Conservation (phyloP, 2,888 invertebrate genomes). For the Steinernema hermaphroditum region DNA sequence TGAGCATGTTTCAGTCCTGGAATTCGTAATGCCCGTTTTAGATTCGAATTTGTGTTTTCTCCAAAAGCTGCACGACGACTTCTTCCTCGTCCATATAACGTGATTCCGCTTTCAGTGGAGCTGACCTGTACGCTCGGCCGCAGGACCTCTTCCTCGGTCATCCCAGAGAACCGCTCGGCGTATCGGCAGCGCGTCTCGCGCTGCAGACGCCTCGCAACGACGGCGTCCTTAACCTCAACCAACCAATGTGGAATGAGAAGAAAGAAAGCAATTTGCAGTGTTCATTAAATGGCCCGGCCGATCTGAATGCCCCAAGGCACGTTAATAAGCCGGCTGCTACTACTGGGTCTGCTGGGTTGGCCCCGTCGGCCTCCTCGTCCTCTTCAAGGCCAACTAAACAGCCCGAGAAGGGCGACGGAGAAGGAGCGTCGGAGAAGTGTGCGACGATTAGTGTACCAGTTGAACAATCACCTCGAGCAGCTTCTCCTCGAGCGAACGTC, state of each 20-base stretch:
- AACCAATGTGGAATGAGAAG: conserved; percentile 26
- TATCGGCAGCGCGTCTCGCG: background rate
- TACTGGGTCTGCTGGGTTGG: conserved; percentile 5
- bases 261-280: conserved; percentile 28
- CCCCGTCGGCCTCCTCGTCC: background rate
- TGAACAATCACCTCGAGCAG: conserved; percentile 7
- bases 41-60: background rate
- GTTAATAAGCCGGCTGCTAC: conserved; percentile 30
- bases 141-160: conserved; percentile 23
- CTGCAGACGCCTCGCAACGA: background rate
- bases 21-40: background rate
- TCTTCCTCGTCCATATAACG: no score
- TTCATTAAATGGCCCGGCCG: conserved; percentile 31
- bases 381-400: conserved; percentile 16
- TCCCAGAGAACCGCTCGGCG: background rate
- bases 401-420: conserved; percentile 6
- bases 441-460: conserved; percentile 29
- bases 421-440: conserved; percentile 9
- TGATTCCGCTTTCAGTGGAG: conserved; percentile 2
- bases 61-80: no score
- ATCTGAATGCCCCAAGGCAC: conserved; percentile 28
- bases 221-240: background rate
- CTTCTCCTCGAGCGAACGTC: background rate
- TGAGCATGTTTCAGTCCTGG: conserved; percentile 11
- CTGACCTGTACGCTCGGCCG: conserved; percentile 1